phyloP scores from a whole-genome alignment of 2,888 invertebrate genomes.

The Imbricaverruca yamaguchii region DNA sequence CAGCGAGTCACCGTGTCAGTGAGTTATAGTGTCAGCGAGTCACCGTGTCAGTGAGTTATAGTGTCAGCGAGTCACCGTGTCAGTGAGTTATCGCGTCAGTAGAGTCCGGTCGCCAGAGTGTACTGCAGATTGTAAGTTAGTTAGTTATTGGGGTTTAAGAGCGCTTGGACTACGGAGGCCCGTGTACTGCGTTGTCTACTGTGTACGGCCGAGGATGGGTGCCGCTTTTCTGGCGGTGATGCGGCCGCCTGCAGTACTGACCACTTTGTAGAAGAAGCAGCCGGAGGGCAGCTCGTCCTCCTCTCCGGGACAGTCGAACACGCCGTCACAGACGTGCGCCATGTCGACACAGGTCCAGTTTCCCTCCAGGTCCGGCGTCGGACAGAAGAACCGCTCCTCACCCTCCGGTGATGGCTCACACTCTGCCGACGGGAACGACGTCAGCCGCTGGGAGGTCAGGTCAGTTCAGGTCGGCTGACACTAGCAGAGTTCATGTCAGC shows the following conservation, averaged over 20 bases:
- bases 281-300: slow-evolving; percentile 33
- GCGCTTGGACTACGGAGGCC: no score
- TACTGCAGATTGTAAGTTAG: no score
- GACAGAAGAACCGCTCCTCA: slow-evolving; percentile 32
- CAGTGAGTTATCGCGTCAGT: no score
- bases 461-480: no score
- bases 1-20: no score
- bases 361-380: slow-evolving; percentile 29
- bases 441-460: background rate
- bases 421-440: slow-evolving; percentile 25
- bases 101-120: no score
- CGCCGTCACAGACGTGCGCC: slow-evolving; percentile 33
- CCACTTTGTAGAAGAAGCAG: slow-evolving; percentile 34
- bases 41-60: no score
- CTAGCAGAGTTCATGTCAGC: no score
- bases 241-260: slow-evolving; percentile 25
- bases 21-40: no score
- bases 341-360: slow-evolving; percentile 33
- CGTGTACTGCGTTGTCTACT: no score
- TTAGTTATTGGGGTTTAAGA: no score
- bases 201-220: background rate
- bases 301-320: slow-evolving; percentile 34
- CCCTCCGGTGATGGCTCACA: slow-evolving; percentile 33
- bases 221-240: background rate
- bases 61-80: no score